Evolutionary conservation across 2,888 invertebrate species (phyloP), one percentile per base, ranked within the genome.

Genomic region (Melieria crassipennis): DNA sequence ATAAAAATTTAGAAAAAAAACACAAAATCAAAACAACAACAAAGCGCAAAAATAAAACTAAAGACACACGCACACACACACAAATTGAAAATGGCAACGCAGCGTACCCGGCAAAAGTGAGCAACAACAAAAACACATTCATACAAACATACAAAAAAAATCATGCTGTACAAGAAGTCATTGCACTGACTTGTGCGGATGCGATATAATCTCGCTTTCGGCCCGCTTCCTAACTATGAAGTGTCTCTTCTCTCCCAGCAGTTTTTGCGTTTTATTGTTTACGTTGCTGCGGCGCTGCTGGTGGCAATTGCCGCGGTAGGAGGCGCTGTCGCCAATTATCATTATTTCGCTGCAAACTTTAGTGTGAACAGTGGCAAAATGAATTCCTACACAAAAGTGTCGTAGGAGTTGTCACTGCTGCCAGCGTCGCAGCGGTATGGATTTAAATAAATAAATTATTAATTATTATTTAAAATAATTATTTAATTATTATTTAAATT

Each of bases 361-460:
- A 72, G 75, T 73, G 77, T 78, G 71, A 78, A 79, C 77, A 80
- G 77, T 80, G 82, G 78, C 81, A 82, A 82, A 82, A 79, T 81
- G 79, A 75, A 81, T 78, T 78, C 73, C 76, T 69, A 70, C 81
- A 81, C 81, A 79, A 77, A 78, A 13, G 58, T 58, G 58, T 58
- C 6, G n/a, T 58, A 58, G 16, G 16, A 16, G 16, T 16, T 16
- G 16, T 16, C 16, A 16, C 16, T 16, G 16, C 16, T 16, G 16
- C 16, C 16, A 16, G 16, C 16, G 16, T 16, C 16, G 16, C 16
- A 16, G 16, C 16, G 30, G 30, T 30, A 2, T 30, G 30, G 30
- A 30, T 30, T 30, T 30, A 3, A 30, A 2, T 30, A 3, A 30
- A 30, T 30, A 1, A 30, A 30, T 30, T 30, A 30, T 30, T 30